These are phyloP conservation scores for Kryphioiulus occultus DNA, from an alignment of 2,888 invertebrate genomes.

Conservation along the genomic window DNA sequence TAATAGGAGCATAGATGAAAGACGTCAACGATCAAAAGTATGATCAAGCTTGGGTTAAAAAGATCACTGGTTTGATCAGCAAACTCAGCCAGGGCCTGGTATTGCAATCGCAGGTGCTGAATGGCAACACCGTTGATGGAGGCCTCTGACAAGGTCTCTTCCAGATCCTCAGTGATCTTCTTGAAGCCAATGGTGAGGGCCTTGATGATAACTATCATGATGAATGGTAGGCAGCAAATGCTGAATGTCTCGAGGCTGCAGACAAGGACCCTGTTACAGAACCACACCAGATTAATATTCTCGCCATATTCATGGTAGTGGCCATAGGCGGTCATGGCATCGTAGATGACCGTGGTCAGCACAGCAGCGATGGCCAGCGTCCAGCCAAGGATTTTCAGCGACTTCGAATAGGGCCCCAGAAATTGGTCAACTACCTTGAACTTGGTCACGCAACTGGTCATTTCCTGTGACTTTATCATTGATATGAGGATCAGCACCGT, in stretches of 20 bases:
- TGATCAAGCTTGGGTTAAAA: constrained; percentile 29
- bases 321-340: neutral
- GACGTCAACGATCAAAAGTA: neutral
- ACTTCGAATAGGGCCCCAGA: neutral
- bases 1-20: neutral
- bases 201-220: neutral
- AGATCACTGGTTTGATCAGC: neutral
- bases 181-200: neutral
- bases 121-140: neutral
- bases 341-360: neutral
- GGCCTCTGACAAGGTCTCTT: neutral
- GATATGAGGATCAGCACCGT: neutral
- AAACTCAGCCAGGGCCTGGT: neutral
- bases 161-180: neutral
- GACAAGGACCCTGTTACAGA: neutral
- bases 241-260: neutral
- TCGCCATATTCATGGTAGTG: neutral
- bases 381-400: neutral
- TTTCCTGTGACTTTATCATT: neutral
- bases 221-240: neutral
- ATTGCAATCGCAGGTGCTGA: neutral
- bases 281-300: neutral
- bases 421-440: neutral
- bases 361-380: neutral
- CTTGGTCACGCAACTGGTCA: neutral